Base-by-base conservation (phyloP, 2,888 invertebrate species). In the Nemotelus nigrinus region DNA sequence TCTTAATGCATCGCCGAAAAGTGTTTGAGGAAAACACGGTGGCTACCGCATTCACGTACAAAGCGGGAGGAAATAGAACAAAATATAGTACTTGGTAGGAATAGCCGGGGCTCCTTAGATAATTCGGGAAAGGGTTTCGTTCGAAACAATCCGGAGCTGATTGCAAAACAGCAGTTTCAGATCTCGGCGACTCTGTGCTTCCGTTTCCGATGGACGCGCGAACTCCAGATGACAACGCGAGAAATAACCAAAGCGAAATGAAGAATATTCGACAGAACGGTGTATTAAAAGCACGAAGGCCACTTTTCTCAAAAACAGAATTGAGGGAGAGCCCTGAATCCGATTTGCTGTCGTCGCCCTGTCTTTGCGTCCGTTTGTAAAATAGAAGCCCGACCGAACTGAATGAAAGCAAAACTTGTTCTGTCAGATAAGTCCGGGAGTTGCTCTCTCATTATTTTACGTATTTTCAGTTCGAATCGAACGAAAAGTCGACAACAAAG, bases 331-430 rank as follows among this genome's bases (percentile, higher is more conserved):
- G 63, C 74, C 74, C 70, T 60, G 60, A 10, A 55, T 6, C 48
- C 47, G 70, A 70, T 10, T 43, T 67, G 55, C 48, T 48, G 74
- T 74, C n/a, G 53, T 25, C 25, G 65, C 44, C 47, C 47, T 55
- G 70, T 55, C 41, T 70, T 70, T n/a, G 39, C 74, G 74, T 57
- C 63, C 48, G 55, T 60, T 74, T 57, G 50, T 50, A 47, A 44
- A 70, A 55, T 45, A 55, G 55, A 43, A 10, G 60, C 48, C 25
- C 70, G 55, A 74, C 74, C 74, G 74, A 60, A 74, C 74, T 74
- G 60, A 74, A 74, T 74, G 74, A 74, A 74, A 74, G 74, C 74
- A 74, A 74, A 74, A 74, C 74, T 74, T 74, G 74, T 74, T 74
- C 74, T 74, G 74, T 74, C 74, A 74, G 71, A 72, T 67, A 67